Base-by-base conservation (phyloP, 2,888 invertebrate species). In the Cantharis rustica region DNA sequence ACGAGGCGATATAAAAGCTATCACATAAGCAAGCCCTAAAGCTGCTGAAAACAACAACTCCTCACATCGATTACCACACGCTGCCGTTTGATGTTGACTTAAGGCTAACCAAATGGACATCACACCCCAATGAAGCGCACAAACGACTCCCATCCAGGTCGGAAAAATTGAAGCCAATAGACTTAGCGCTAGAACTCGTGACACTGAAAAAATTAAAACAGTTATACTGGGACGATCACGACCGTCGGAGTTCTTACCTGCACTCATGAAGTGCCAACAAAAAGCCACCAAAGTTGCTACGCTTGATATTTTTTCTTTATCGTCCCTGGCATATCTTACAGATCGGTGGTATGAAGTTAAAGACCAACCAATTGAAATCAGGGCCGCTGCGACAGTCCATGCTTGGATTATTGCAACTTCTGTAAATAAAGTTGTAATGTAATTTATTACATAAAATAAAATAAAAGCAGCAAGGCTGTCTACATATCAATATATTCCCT, bases 311-410 rank as follows among this genome's bases (percentile, higher is more conserved):
- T 90, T 90, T 79, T 90, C 89, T 79, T 91, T 90, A 79, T 91
- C 90, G 71, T 89, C 89, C 81, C 90, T 87, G 10, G 91, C 90
- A 81, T 90, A 89, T 16, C 92, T 88, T 1, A 91, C 89, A n/a
- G 91, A 90, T 78, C 91, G 88, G 81, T 91, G 90, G 83, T 92
- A 92, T 0, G 91, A 89, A 0, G 91, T 90, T 75, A 92, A 83
- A 2, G 92, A 89, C 92, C 92, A 92, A 13, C 92, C 90, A 79
- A 92, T 87, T 15, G 92, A 92, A 31, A 91, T 83, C 70, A 92
- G 85, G 0, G 91, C 91, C 61, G 89, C 88, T 13, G 89, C 83
- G 20, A 90, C 89, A 1, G 91, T 90, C 84, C 89, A 86, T 16
- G 87, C 84, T 85, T 90, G 90, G 61, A 90, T 81, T 23, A 88